Evolutionary conservation across 2,797 vertebrate genomes (phyloP).

Genomic region (Hypotaenidia philippensis): DNA sequence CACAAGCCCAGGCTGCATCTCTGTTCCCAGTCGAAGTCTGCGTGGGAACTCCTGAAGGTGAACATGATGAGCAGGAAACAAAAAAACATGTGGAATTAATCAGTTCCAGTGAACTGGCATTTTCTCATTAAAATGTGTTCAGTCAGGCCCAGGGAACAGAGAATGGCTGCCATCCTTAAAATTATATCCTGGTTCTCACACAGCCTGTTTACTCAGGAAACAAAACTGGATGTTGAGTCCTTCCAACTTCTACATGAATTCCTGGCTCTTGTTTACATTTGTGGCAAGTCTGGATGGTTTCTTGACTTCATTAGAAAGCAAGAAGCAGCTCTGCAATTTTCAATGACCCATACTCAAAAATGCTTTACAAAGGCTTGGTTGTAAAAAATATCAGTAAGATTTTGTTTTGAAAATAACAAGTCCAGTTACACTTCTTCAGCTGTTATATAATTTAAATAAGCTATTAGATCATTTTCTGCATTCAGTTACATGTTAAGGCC

Average conservation of each 20-base stretch:
- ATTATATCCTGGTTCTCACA: slow-evolving; percentile 39
- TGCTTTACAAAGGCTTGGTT: not conserved
- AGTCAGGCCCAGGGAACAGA: not conserved
- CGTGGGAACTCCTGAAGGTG: not conserved
- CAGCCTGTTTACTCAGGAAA: slow-evolving; percentile 26
- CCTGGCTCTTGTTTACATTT: slow-evolving; percentile 21
- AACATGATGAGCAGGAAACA: not conserved
- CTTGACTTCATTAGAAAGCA: not conserved
- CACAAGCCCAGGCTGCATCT: not conserved
- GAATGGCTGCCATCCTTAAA: slow-evolving; percentile 1
- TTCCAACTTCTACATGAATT: slow-evolving; percentile 6
- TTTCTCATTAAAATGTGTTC: slow-evolving; percentile 47
- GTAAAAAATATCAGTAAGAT: not conserved
- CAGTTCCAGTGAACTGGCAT: slow-evolving; percentile 11
- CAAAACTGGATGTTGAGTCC: not conserved
- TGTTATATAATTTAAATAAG: not conserved
- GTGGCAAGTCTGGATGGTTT: not conserved
- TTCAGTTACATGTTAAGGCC: not conserved
- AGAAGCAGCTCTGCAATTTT: not conserved
- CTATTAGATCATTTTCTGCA: not conserved
- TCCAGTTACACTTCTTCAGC: not conserved
- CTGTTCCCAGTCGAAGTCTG: not conserved
- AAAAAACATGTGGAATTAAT: slow-evolving; percentile 24
- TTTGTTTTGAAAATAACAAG: not conserved
- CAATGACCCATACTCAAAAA: not conserved